Base-by-base conservation (phyloP, 2,797 vertebrate species). In the Parotocinclus haroldoi region DNA sequence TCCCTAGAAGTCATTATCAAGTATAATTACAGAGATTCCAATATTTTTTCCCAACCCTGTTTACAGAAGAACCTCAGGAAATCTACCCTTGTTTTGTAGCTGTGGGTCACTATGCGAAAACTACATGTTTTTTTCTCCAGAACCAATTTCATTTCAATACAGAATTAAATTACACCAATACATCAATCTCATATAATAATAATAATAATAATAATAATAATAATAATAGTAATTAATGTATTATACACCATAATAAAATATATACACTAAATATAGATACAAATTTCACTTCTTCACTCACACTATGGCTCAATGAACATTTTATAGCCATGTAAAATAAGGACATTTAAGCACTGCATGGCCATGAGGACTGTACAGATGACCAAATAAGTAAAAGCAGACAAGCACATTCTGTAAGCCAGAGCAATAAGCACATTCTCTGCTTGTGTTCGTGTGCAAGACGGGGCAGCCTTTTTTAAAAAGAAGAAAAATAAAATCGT, bases 231-330 rank as follows among this genome's bases (percentile, higher is more conserved):
- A 87, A 81, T 89, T 80, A 89, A 91, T 86, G 81, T 83, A 84
- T 89, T 91, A 78, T 91, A 90, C 89, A 90, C 83, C 81, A 87
- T 91, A 86, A 84, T 91, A 91, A 91, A 92, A 92, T 90, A 89
- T 90, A 85, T 89, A 91, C 88, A 90, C 74, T 76, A 88, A 87
- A 87, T 89, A 87, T 83, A 83, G 73, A 86, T 89, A 89, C 85
- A 86, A 91, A 90, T 84, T 84, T 81, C 82, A 82, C 80, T 80
- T 82, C 80, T 72, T 65, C 68, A 71, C 61, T 79, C 14, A 54
- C 61, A 69, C 57, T 61, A 40, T 81, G 87, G 85, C 77, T 81
- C 82, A 55, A 48, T 38, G 13, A 36, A 39, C 46, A 56, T 61
- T 61, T 71, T 78, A 83, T 79, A 78, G 85, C 83, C 73, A 79